A percentile compares a stretch with the other conserved stretches of the same genome.
phyloP scores from a whole-genome alignment of 1,140 invertebrate genomes.

The Drosophila trapezifrons region DNA sequence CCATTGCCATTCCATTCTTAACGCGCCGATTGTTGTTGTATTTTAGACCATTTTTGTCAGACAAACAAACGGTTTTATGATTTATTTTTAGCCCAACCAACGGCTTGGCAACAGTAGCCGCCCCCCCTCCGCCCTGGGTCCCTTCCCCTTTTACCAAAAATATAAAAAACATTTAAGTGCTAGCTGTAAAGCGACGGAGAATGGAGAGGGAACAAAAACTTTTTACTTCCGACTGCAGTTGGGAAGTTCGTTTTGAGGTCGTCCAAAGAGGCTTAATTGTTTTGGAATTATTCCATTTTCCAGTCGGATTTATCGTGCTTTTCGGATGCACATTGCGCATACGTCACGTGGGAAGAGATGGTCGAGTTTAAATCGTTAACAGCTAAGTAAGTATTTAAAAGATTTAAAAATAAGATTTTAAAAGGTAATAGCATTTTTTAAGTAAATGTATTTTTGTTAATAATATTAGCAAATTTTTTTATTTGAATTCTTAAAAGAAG shows the following conservation, averaged over 20 bases:
- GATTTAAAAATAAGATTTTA: too few relatives aligned
- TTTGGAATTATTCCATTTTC: conserved; percentile 32
- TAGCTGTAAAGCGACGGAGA: conserved; percentile 62
- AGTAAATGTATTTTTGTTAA: too few relatives aligned
- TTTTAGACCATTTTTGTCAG: conserved; percentile 80
- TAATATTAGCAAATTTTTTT: too few relatives aligned
- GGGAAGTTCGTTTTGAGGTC: conserved; percentile 53
- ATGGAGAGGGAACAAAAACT: conserved; percentile 29
- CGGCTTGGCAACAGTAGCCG: conserved; percentile 62
- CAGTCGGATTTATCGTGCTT: conserved; percentile 4
- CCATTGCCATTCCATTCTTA: conserved; percentile 59
- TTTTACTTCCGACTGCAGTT: conserved; percentile 72
- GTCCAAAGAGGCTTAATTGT: conserved; percentile 44
- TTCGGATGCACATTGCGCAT: conserved; percentile 34
- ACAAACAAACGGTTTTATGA: conserved; percentile 79
- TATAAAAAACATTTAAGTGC: conserved; percentile 45
- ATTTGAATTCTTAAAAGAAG: too few relatives aligned
- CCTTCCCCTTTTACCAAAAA: conserved; percentile 29
- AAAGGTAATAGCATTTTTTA: conserved; percentile 21
- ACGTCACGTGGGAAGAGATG: conserved; percentile 37
- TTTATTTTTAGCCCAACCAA: conserved; percentile 71
- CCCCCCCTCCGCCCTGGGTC: neutral
- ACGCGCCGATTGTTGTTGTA: conserved; percentile 62
- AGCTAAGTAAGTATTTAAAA: neutral
- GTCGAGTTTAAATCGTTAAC: neutral